Percentiles rank a stretch among this genome's conserved stretches.
phyloP scores from a whole-genome alignment of 2,888 invertebrate genomes.

The Zelleria hepariella region DNA sequence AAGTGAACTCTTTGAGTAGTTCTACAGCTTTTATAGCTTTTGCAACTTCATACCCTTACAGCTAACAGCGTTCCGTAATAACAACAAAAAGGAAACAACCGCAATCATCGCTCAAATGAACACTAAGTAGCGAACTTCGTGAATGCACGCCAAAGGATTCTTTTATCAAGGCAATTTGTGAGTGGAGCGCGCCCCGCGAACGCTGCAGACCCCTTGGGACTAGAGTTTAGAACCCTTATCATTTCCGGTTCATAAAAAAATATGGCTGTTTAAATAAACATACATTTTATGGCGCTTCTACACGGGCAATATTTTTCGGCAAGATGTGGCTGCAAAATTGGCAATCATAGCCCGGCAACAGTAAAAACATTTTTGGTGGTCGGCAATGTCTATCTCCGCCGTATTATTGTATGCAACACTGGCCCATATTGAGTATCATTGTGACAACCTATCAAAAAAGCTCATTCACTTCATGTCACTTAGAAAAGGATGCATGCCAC shows the following conservation, averaged over 20 bases:
- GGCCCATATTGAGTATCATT: too few species aligned
- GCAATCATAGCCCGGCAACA: background rate
- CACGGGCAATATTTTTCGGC: background rate
- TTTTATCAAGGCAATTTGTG: conserved; percentile 34
- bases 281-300: background rate
- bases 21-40: background rate
- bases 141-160: conserved; percentile 24
- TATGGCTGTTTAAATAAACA: background rate
- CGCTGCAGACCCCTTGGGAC: background rate
- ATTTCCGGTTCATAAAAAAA: background rate
- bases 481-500: too few species aligned
- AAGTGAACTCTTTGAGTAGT: background rate
- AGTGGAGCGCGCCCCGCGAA: conserved; percentile 16
- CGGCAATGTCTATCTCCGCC: too few species aligned
- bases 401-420: too few species aligned
- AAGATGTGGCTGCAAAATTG: background rate
- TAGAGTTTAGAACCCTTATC: background rate
- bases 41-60: background rate
- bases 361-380: too few species aligned
- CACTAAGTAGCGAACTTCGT: conserved; percentile 22
- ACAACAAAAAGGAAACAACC: conserved; percentile 1
- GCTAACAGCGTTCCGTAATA: conserved; percentile 14
- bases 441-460: too few species aligned
- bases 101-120: conserved; percentile 18
- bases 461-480: too few species aligned